Evolutionary conservation across 1,140 invertebrate genomes (phyloP), one percentile per base, ranked within the genome.

Genomic region (Penaeus chinensis): DNA sequence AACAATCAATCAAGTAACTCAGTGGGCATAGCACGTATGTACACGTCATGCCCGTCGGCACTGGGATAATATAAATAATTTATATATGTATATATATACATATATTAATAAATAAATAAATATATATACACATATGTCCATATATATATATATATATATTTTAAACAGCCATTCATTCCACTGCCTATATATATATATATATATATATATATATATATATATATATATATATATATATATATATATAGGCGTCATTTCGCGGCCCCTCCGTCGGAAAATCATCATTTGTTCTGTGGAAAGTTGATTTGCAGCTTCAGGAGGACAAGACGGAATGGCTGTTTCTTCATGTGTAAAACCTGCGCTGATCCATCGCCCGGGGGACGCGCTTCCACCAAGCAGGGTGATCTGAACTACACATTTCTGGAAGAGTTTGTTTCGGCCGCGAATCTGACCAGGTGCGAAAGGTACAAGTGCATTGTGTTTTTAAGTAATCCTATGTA

Each of bases 161-260:
- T 24, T 69, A 69, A 4, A 69, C n/a, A n/a, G n/a, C n/a, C n/a
- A n/a, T n/a, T n/a, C n/a, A n/a, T n/a, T n/a, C n/a, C n/a, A n/a
- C n/a, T 69, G 27, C 27, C n/a, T 69, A 69, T 69, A 69, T 69
- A 69, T 22, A 69, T 69, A 69, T 69, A 69, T 69, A 69, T 69
- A 69, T 69, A 69, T 69, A 69, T 69, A 19, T 69, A 69, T 69
- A 69, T 69, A 69, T 69, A 69, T 69, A 69, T 69, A 69, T 69
- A 69, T 69, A 69, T 69, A 69, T 69, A 69, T 69, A 69, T 69
- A 69, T 20, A 69, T 69, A 69, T 69, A 69, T 69, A 69, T 69
- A 69, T 69, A 69, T 32, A 32, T 32, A 32, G 32, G 32, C 10
- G 5, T 18, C 5, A 4, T 69, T 18, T 69, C 4, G 11, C 20